Evolutionary conservation across 2,888 invertebrate species (phyloP), one percentile per base, ranked within the genome.

Genomic region (Diachrysia chrysitis): DNA sequence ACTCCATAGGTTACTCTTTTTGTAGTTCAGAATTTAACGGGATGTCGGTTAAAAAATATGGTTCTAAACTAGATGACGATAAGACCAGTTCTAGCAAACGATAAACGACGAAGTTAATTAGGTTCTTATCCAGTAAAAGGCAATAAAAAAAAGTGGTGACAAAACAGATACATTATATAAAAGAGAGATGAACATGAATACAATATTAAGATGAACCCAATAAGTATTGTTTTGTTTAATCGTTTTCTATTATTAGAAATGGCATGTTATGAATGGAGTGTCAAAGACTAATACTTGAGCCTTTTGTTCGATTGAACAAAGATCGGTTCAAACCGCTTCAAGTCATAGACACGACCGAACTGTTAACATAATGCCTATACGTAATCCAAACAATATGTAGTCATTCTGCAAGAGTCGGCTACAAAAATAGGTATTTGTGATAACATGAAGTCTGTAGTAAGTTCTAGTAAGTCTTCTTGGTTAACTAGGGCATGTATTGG

Each of bases 191-290:
- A 51, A 51, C 48, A 21, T 21, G 48, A 12, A 19, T 10, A 51
- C 48, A 19, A 51, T 1, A 19, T 42, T n/a, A n/a, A 42, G 17
- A 17, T 37, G 17, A 17, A 48, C 21, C 58, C 25, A 46, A 48
- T 17, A 61, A 58, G 1, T 46, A 32, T 21, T 37, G 12, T 37
- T n/a, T 32, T 7, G 6, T 55, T 14, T 46, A 62, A 53, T 53
- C 19, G 19, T 37, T 65, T 12, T 29, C 16, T 2, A 17, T 23
- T 7, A 73, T 32, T 51, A 25, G 32, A 54, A 74, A 60, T 25
- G 12, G n/a, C 35, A 16, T 63, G 7, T 19, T 53, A 46, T 51
- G 32, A 29, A 51, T 51, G 48, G 48, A 51, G 19, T 19, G 48
- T 51, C 48, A 51, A 4, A 51, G 48, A 21, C 48, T 51, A 51